Evolutionary conservation across 30 jellyfish, hydroid and myxozoan genomes (phyloP).

Genomic region (Hydractinia echinata): DNA sequence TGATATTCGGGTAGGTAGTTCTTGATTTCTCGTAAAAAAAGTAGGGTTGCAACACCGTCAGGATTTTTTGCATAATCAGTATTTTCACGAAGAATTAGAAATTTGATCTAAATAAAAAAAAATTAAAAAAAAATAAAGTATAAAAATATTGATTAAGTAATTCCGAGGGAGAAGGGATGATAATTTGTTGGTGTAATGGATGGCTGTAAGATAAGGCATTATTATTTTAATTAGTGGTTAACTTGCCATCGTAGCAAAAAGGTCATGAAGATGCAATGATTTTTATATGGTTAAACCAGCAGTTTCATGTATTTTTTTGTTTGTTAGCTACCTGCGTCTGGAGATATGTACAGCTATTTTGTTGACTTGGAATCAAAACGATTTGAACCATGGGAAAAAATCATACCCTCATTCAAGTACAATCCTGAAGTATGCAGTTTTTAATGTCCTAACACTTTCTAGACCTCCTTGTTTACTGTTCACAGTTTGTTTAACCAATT

Average conservation of each 20-base stretch:
- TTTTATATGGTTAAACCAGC: background rate
- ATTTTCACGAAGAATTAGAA: no score
- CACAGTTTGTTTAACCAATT: background rate
- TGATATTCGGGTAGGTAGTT: constrained; percentile 65
- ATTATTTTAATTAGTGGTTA: background rate
- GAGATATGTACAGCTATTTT: constrained; percentile 77
- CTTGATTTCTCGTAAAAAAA: no score
- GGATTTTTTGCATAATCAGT: no score
- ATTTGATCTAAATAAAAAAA: no score
- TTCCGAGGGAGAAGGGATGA: no score
- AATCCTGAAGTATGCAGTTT: constrained; percentile 53
- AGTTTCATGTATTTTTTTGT: background rate
- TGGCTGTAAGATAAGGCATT: background rate
- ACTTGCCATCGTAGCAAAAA: background rate
- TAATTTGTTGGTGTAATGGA: background rate
- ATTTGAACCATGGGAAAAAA: constrained; percentile 95
- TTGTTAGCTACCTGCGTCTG: constrained; percentile 69
- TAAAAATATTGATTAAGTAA: no score
- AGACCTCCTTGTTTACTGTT: background rate
- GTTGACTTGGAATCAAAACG: constrained; percentile 78
- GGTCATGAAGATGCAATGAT: no score
- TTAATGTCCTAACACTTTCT: background rate
- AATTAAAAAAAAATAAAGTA: no score
- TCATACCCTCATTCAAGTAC: constrained; percentile 77
- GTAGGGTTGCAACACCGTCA: no score